Percentiles rank a stretch among this genome's conserved stretches.
Evolutionary conservation across 1,140 invertebrate species (phyloP).

Genomic region (Drosophila melanogaster): Release_6_plus_ISO1_MT NT_033777.3:11071501-11072000

Average conservation of each 20-base stretch:
- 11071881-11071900: conserved; percentile 21
- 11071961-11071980: conserved; percentile 61
- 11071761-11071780: conserved; percentile 84
- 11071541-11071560: conserved; percentile 50
- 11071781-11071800: conserved; percentile 84
- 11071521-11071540: conserved; percentile 19
- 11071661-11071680: conserved; percentile 62
- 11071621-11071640: conserved; percentile 3
- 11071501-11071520: conserved; percentile 20
- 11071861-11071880: conserved; percentile 45
- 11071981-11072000: conserved; percentile 56
- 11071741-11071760: conserved; percentile 77
- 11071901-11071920: conserved; percentile 24
- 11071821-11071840: conserved; percentile 7
- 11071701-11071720: conserved; percentile 35
- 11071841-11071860: conserved; percentile 47
- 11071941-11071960: conserved; percentile 54
- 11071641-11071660: conserved; percentile 47
- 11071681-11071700: conserved; percentile 76
- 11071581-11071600: conserved; percentile 62
- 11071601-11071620: conserved; percentile 24
- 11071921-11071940: conserved; percentile 34
- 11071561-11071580: conserved; percentile 63
- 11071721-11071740: conserved; percentile 51
- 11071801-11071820: conserved; percentile 82